Evolutionary conservation across 2,888 invertebrate species (phyloP).

Genomic region (Bimastos eiseni): DNA sequence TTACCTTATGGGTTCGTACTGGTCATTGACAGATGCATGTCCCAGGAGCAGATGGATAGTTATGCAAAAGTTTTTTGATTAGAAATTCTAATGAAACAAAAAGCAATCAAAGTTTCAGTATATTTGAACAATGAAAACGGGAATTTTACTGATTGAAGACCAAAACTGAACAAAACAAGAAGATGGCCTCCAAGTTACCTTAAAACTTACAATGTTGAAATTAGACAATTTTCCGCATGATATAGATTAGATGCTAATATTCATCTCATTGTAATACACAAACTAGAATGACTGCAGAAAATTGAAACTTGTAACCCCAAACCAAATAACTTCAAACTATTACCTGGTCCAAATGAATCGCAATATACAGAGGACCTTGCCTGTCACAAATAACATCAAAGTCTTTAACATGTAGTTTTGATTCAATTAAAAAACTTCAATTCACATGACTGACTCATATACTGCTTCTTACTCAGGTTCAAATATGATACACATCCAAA

Average conservation of each 20-base stretch:
- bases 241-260: too few species aligned
- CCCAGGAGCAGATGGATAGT: too few species aligned
- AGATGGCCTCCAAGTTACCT: not conserved
- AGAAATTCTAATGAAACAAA: too few species aligned
- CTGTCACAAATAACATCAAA: not conserved
- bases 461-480: too few species aligned
- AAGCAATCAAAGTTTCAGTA: too few species aligned
- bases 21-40: too few species aligned
- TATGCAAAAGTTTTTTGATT: too few species aligned
- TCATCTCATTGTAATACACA: not conserved
- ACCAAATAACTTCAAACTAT: not conserved
- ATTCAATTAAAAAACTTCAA: not conserved
- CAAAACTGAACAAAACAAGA: not conserved
- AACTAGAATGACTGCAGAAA: not conserved
- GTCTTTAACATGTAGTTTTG: not conserved
- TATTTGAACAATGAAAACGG: too few species aligned
- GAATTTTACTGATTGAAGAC: not conserved
- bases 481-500: too few species aligned
- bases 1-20: too few species aligned
- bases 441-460: too few species aligned
- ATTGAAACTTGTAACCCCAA: not conserved
- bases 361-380: not conserved
- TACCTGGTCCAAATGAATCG: not conserved
- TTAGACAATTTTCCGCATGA: not conserved
- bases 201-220: not conserved